Percentiles rank a stretch among this genome's conserved stretches.
phyloP scores from a whole-genome alignment of 2,888 invertebrate species.

The Spodoptera picta region DNA sequence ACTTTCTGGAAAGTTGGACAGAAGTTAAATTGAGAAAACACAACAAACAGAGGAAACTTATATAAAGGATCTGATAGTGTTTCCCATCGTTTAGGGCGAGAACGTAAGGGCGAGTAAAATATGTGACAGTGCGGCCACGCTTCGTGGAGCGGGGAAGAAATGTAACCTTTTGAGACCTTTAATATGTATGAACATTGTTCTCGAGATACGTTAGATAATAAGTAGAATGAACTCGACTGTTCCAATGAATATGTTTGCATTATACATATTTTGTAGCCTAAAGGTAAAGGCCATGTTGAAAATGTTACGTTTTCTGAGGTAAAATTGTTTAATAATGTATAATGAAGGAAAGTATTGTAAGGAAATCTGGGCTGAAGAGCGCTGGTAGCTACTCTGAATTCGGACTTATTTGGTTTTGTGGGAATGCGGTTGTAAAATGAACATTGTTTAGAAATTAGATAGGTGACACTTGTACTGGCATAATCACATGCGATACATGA shows the following conservation, averaged over 20 bases:
- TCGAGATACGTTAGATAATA: constrained; percentile 49
- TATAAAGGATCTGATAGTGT: constrained; percentile 59
- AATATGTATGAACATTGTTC: constrained; percentile 65
- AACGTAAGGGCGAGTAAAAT: constrained; percentile 73
- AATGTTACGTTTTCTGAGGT: too few species aligned
- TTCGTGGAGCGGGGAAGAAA: constrained; percentile 80
- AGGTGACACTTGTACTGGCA: too few species aligned
- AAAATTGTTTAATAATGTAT: too few species aligned
- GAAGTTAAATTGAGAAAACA: constrained; percentile 57
- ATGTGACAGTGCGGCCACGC: constrained; percentile 83
- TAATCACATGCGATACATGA: too few species aligned
- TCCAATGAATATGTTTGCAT: constrained; percentile 3
- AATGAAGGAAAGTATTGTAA: too few species aligned
- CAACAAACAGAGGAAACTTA: constrained; percentile 56
- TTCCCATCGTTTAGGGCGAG: constrained; percentile 64
- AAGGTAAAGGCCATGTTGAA: too few species aligned
- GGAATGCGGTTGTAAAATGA: neutral
- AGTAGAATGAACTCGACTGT: constrained; percentile 31
- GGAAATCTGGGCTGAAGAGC: constrained; percentile 5
- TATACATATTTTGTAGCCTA: too few species aligned
- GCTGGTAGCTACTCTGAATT: neutral
- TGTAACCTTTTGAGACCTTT: constrained; percentile 73
- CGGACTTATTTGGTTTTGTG: neutral
- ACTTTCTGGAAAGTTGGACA: constrained; percentile 38
- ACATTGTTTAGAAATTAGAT: too few species aligned